These are phyloP conservation scores for Synchiropus splendidus DNA, from an alignment of 2,113 vertebrate species.

Conservation along the genomic window DNA sequence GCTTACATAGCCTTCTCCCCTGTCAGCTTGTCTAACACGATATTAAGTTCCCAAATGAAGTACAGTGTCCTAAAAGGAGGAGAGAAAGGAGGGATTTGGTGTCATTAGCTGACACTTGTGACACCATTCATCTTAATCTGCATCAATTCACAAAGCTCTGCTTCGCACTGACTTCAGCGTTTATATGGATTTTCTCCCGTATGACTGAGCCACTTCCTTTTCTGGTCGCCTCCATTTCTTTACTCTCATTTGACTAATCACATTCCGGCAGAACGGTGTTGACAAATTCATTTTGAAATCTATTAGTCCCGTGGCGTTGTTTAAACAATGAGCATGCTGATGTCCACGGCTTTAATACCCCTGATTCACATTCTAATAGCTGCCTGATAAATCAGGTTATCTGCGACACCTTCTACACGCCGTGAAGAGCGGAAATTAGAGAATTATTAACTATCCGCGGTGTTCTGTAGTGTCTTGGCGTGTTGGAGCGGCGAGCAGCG, in stretches of 20 bases:
- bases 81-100: slow-evolving; percentile 56
- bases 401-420: slow-evolving; percentile 59
- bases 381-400: slow-evolving; percentile 73
- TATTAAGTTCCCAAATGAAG: slow-evolving; percentile 71
- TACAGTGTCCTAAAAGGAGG: slow-evolving; percentile 58
- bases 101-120: slow-evolving; percentile 21
- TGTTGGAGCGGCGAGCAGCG: slow-evolving; percentile 35
- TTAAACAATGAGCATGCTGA: slow-evolving; percentile 68
- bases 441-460: slow-evolving; percentile 65
- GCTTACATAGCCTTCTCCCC: too few relatives aligned
- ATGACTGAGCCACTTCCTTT: slow-evolving; percentile 21
- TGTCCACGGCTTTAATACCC: slow-evolving; percentile 64
- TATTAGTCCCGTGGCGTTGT: slow-evolving; percentile 66
- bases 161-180: background rate
- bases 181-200: slow-evolving; percentile 6
- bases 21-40: slow-evolving; percentile 8
- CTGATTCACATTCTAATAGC: slow-evolving; percentile 66
- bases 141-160: background rate
- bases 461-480: slow-evolving; percentile 47
- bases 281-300: slow-evolving; percentile 73
- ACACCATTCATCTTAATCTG: slow-evolving; percentile 17
- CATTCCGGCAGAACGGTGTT: slow-evolving; percentile 61
- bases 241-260: slow-evolving; percentile 63
- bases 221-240: slow-evolving; percentile 32
- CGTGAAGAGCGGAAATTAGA: slow-evolving; percentile 68